These are phyloP conservation scores for Ditula angustiorana DNA, from an alignment of 2,888 invertebrate genomes.

Conservation along the genomic window DNA sequence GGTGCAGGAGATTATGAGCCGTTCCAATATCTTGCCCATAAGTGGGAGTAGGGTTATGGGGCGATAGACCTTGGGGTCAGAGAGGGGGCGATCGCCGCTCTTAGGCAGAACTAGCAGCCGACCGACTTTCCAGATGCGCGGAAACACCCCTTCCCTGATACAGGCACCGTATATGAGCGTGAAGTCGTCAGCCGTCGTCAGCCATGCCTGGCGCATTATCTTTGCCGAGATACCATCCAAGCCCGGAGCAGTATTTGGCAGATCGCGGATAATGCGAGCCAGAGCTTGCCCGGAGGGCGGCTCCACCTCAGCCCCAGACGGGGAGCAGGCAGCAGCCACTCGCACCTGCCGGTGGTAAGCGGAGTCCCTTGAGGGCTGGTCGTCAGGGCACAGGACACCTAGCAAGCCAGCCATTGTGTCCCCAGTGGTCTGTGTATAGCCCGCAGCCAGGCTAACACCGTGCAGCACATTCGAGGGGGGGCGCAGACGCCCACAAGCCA, in stretches of 20 bases:
- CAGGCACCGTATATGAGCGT: slow-evolving; percentile 37
- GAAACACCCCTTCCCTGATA: slow-evolving; percentile 40
- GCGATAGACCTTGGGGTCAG: slow-evolving; percentile 26
- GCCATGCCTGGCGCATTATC: slow-evolving; percentile 45
- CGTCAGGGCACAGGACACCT: background rate
- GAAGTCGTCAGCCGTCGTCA: slow-evolving; percentile 39
- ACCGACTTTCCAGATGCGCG: slow-evolving; percentile 38
- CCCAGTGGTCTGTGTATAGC: background rate
- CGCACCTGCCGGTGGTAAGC: background rate
- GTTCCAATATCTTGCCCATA: slow-evolving; percentile 53
- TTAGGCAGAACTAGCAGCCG: slow-evolving; percentile 34
- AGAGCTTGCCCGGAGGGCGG: background rate
- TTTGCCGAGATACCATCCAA: slow-evolving; percentile 47
- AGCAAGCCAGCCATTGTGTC: background rate
- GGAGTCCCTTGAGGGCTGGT: background rate
- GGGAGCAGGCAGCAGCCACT: background rate
- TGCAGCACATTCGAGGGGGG: slow-evolving; percentile 21
- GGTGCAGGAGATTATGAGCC: slow-evolving; percentile 44
- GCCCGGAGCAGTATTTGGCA: slow-evolving; percentile 51
- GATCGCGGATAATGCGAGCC: background rate
- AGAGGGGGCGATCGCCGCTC: slow-evolving; percentile 29
- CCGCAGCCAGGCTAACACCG: background rate
- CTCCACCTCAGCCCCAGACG: background rate
- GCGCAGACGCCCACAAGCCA: slow-evolving; percentile 25
- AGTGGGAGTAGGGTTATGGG: slow-evolving; percentile 45